phyloP scores from a whole-genome alignment of 2,113 vertebrate genomes.

The Alligator mississippiensis region DNA sequence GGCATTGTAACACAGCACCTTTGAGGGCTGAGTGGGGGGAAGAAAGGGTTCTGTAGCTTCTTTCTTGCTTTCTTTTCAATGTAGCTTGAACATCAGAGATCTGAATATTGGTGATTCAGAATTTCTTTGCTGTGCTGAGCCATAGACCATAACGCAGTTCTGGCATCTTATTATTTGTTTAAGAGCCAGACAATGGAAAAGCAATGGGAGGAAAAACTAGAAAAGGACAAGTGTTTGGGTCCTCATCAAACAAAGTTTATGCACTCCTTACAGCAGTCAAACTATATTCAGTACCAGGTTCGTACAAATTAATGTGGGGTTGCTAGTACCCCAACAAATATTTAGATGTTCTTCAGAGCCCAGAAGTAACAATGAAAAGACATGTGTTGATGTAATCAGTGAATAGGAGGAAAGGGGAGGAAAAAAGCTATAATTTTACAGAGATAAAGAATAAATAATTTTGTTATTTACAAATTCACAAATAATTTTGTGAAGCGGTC shows the following conservation, averaged over 20 bases:
- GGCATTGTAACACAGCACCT: neutral
- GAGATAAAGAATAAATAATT: neutral
- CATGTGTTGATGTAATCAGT: neutral
- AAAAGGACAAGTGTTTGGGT: neutral
- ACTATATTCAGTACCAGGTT: neutral
- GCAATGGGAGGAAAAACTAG: neutral
- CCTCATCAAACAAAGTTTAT: neutral
- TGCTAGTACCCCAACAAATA: neutral
- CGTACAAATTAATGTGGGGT: neutral
- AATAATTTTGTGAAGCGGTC: neutral
- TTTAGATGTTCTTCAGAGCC: neutral
- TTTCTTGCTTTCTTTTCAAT: neutral
- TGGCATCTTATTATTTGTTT: neutral
- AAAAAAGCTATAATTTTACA: neutral
- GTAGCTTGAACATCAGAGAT: neutral
- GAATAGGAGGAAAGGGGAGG: neutral
- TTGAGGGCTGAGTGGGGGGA: neutral
- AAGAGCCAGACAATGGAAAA: neutral
- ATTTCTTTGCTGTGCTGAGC: neutral
- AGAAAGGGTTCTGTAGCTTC: neutral
- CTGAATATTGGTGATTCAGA: neutral
- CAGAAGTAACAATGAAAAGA: neutral
- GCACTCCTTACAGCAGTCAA: neutral
- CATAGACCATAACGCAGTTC: neutral
- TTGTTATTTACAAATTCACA: neutral